Conservation (phyloP, 2,888 invertebrate species). For the Tenodera sinensis region DNA sequence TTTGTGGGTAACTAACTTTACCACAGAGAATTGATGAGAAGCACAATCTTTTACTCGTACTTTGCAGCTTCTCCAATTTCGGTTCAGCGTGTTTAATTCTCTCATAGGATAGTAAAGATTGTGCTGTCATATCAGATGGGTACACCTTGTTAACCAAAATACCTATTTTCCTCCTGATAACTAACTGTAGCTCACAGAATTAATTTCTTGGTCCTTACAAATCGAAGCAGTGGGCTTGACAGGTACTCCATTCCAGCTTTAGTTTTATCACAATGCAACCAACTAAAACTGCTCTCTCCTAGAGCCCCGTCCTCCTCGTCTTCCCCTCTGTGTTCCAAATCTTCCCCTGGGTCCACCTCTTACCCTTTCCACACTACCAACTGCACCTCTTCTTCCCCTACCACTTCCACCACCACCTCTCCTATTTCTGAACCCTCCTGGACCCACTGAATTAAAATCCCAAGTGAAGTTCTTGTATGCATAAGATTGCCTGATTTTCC, state of each 20-base stretch:
- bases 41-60: not conserved
- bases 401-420: slow-evolving; percentile 32
- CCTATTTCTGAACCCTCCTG: not conserved
- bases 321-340: not conserved
- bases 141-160: not conserved
- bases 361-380: slow-evolving; percentile 4
- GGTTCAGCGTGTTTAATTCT: too few species aligned
- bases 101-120: not conserved
- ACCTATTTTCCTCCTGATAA: not conserved
- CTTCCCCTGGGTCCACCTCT: slow-evolving; percentile 8
- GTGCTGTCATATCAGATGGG: not conserved
- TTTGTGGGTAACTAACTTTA: not conserved
- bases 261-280: not conserved
- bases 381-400: slow-evolving; percentile 17
- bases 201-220: not conserved
- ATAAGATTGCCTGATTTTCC: too few species aligned
- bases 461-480: too few species aligned
- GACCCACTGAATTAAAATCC: too few species aligned
- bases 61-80: not conserved
- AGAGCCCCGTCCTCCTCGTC: not conserved
- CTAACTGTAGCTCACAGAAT: not conserved
- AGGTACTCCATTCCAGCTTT: not conserved
- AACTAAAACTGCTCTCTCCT: not conserved
- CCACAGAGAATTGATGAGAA: not conserved
- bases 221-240: not conserved